Percentiles rank a stretch among this genome's conserved stretches.
Conservation (phyloP, 2,113 vertebrate genomes). For the Alexandromys fortis region DNA sequence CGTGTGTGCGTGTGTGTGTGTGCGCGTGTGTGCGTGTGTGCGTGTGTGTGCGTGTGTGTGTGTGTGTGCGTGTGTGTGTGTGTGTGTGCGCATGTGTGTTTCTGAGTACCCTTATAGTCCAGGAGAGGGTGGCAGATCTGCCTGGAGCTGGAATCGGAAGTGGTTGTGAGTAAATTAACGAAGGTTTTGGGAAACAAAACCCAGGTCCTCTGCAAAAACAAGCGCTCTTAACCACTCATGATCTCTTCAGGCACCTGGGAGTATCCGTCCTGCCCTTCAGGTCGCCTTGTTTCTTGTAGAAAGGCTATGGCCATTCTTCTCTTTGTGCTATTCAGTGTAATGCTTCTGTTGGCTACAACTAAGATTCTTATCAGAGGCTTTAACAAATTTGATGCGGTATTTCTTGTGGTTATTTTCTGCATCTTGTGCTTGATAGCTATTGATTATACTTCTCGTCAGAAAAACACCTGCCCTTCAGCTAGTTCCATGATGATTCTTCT, state of each 20-base stretch:
- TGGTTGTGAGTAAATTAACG: neutral
- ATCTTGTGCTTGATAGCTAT: neutral
- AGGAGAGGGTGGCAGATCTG: neutral
- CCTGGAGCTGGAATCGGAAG: neutral
- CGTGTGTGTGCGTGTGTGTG: neutral
- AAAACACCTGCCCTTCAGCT: neutral
- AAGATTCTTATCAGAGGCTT: neutral
- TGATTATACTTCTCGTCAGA: neutral
- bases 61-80: neutral
- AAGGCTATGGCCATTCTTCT: too few species aligned
- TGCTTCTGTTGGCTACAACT: neutral
- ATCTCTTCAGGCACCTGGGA: neutral
- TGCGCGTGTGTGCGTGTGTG: neutral
- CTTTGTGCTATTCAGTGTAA: neutral
- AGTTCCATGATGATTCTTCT: neutral
- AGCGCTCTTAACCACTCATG: accelerated
- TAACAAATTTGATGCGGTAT: neutral
- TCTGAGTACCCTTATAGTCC: neutral
- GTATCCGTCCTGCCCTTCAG: neutral
- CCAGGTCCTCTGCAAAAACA: too few species aligned
- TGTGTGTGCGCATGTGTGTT: neutral
- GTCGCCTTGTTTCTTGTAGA: neutral
- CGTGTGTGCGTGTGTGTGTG: neutral
- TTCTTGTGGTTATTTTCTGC: neutral
- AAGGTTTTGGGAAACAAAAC: neutral